Percentiles rank a stretch among this genome's conserved stretches.
Conservation (phyloP, 2,888 invertebrate species). For the Leptinotarsa tumamoca region DNA sequence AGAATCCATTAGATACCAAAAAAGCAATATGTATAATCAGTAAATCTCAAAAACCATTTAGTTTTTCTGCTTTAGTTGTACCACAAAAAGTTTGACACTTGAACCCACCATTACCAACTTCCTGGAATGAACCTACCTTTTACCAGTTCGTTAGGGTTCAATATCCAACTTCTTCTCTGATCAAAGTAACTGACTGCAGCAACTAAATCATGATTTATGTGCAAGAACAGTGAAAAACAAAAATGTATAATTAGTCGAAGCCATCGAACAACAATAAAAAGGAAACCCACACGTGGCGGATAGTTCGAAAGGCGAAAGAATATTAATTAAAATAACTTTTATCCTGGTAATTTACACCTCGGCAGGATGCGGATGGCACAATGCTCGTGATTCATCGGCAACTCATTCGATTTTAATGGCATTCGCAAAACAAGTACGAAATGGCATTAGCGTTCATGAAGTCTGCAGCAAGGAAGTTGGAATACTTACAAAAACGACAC, state of each 20-base stretch:
- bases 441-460: slow-evolving; percentile 25
- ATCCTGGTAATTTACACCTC: slow-evolving; percentile 51
- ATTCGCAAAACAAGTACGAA: slow-evolving; percentile 18
- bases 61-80: not conserved
- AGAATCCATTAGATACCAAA: no score
- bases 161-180: not conserved
- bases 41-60: not conserved
- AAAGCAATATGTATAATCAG: no score
- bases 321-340: slow-evolving; percentile 53
- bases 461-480: not conserved
- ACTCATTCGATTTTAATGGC: slow-evolving; percentile 54
- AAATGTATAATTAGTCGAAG: slow-evolving; percentile 45
- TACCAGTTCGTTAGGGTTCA: not conserved
- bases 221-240: slow-evolving; percentile 34
- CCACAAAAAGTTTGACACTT: not conserved
- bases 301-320: slow-evolving; percentile 39
- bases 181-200: slow-evolving; percentile 6
- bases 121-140: not conserved
- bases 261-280: slow-evolving; percentile 44
- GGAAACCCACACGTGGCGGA: slow-evolving; percentile 42
- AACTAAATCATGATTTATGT: slow-evolving; percentile 38
- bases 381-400: slow-evolving; percentile 53
- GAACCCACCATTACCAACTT: not conserved
- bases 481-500: not conserved
- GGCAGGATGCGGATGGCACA: slow-evolving; percentile 45